These are phyloP conservation scores for Danio aesculapii DNA, from an alignment of 2,797 vertebrate genomes.

Conservation along the genomic window DNA sequence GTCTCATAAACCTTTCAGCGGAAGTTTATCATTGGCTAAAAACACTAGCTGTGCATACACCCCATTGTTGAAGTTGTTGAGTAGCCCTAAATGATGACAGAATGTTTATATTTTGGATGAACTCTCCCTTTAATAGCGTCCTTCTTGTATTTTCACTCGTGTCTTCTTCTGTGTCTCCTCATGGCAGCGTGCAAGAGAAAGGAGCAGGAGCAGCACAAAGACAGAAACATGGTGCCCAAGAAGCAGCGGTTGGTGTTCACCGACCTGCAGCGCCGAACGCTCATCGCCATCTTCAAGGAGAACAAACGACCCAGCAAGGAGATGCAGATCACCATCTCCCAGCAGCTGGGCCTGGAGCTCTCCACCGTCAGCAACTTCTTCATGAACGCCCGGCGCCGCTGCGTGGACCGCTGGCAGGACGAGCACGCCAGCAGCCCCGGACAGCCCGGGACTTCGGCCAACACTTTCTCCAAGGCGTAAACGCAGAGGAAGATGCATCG, in stretches of 20 bases:
- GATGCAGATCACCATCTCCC: constrained; percentile 99
- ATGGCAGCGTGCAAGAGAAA: constrained; percentile 94
- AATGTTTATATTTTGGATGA: no score
- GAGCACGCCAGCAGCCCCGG: constrained; percentile 82
- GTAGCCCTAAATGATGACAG: no score
- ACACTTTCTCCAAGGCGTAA: constrained; percentile 96
- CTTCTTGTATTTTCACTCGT: constrained; percentile 16
- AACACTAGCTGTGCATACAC: no score
- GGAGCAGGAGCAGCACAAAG: constrained; percentile 92
- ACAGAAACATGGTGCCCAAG: constrained; percentile 93
- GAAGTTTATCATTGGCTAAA: no score
- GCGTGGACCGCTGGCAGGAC: constrained; percentile 94
- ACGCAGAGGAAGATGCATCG: constrained; percentile 30
- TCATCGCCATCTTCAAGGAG: constrained; percentile 98
- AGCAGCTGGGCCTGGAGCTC: constrained; percentile 98
- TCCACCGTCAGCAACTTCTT: constrained; percentile 99
- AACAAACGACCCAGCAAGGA: constrained; percentile 98
- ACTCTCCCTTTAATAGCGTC: not conserved
- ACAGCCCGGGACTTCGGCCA: constrained; percentile 81
- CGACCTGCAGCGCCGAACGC: constrained; percentile 97
- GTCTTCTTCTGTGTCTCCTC: constrained; percentile 25
- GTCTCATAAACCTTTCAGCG: no score
- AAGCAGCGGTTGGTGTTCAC: constrained; percentile 98
- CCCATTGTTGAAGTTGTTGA: no score
- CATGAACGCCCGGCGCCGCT: constrained; percentile 97